These are phyloP conservation scores for Mirza zaza DNA, from an alignment of 2,113 vertebrate genomes.

Conservation along the genomic window DNA sequence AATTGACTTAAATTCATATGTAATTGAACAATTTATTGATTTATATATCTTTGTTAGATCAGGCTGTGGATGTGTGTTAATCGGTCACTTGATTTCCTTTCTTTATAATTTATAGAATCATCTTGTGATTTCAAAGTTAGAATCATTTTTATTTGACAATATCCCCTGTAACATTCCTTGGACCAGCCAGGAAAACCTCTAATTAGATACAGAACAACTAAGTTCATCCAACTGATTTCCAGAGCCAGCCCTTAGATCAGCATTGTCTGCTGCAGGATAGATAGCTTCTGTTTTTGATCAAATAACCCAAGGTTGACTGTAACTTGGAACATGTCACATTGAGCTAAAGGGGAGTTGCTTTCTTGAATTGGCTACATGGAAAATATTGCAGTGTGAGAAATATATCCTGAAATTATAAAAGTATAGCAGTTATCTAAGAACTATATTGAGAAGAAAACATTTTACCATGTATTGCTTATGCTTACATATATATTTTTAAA, in stretches of 20 bases:
- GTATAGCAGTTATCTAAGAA: not conserved
- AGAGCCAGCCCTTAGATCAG: not conserved
- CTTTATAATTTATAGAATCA: constrained; percentile 14
- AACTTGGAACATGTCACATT: constrained; percentile 27
- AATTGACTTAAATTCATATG: constrained; percentile 58
- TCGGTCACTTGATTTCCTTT: constrained; percentile 39
- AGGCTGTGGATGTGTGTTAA: not conserved
- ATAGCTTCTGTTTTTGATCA: constrained; percentile 53
- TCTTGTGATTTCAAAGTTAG: constrained; percentile 53
- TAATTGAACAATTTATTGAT: constrained; percentile 29
- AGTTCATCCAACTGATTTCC: not conserved
- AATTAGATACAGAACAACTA: not conserved
- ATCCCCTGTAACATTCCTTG: constrained; percentile 28
- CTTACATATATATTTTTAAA: not conserved
- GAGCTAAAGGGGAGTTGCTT: constrained; percentile 6
- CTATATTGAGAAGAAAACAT: not conserved
- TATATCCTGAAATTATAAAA: constrained; percentile 20
- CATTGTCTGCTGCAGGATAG: not conserved
- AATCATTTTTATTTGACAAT: constrained; percentile 30
- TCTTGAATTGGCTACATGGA: constrained; percentile 30
- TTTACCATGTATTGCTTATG: not conserved
- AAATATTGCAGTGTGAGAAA: constrained; percentile 40
- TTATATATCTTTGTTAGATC: constrained; percentile 34
- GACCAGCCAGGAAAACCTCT: not conserved
- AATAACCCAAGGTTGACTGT: constrained; percentile 47